Base-by-base conservation (phyloP, 2,888 invertebrate species). In the Eristalinus aeneus region DNA sequence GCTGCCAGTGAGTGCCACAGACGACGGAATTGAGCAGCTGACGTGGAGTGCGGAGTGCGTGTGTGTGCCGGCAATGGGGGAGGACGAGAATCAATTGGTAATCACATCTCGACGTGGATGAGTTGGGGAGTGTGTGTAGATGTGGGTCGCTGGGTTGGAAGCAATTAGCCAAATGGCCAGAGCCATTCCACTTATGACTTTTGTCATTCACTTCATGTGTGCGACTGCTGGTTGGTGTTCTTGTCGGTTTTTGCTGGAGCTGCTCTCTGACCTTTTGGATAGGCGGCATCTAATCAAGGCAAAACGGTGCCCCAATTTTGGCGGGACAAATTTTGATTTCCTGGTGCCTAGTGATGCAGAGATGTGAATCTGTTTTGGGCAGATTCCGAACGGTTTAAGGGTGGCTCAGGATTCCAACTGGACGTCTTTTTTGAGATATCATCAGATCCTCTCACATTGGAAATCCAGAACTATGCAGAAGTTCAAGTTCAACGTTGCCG, bases 151-250 rank as follows among this genome's bases (percentile, higher is more conserved):
- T 63, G 31, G 32, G 36, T 54, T 36, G 68, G 27, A 12, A 34
- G 68, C 76, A 76, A 69, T 76, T 76, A 76, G 54, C 61, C 61
- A 54, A 36, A 68, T 61, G 76, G 36, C 31, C 46, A 46, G 54
- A 54, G 76, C 53, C 61, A 68, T 76, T 76, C 46, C 68, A 76
- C 68, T 68, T 76, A 75, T 75, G 65, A 75, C 74, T 31, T 65
- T 12, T 65, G 56, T 34, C 31, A n/a, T 68, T 54, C 20, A n/a
- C 12, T 46, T 53, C 53, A 12, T n/a, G 53, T 56, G 56, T 27
- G 9, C 23, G 56, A 23, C 23, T 23, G 12, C 10, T 22, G 3
- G 56, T 56, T 11, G 56, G 56, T 23, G 12, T 27, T 56, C 56
- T 56, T 56, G 22, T 27, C 23, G 11, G 56, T 56, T 56, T 27